Evolutionary conservation across 2,797 vertebrate genomes (phyloP).

Genomic region (Helicolenus hilgendorfi): DNA sequence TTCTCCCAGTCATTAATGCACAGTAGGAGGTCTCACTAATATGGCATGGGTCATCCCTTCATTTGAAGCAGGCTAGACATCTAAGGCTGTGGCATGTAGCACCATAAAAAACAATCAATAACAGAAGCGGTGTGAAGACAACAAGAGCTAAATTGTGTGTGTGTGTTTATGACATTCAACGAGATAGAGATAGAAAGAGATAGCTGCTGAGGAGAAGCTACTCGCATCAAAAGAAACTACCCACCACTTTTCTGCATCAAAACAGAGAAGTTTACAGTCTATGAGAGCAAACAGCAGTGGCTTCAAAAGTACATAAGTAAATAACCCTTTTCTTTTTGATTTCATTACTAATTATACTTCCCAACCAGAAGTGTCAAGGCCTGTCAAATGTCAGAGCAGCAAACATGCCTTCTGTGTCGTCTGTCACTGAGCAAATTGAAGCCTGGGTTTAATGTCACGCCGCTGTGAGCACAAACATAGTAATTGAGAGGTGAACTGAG

Average conservation of each 20-base stretch:
- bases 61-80: constrained; percentile 67
- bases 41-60: constrained; percentile 66
- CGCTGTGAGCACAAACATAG: constrained; percentile 89
- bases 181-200: constrained; percentile 8
- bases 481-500: constrained; percentile 90
- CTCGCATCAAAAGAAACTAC: constrained; percentile 30
- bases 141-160: constrained; percentile 29
- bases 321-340: constrained; percentile 68
- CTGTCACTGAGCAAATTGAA: constrained; percentile 89
- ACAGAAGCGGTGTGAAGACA: constrained; percentile 34
- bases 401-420: constrained; percentile 83
- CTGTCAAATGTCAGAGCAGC: constrained; percentile 80
- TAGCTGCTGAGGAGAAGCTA: constrained; percentile 28
- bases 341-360: constrained; percentile 84
- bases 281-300: neutral
- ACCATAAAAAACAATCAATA: constrained; percentile 67
- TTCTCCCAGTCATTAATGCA: constrained; percentile 80
- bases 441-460: constrained; percentile 89
- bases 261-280: constrained; percentile 55
- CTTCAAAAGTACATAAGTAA: constrained; percentile 71
- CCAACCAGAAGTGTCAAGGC: constrained; percentile 57
- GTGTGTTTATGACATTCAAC: constrained; percentile 34
- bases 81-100: constrained; percentile 47
- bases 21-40: constrained; percentile 78
- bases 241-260: constrained; percentile 37